Conservation (phyloP, 1,140 invertebrate genomes). For the Stegodyphus mimosarum region DNA sequence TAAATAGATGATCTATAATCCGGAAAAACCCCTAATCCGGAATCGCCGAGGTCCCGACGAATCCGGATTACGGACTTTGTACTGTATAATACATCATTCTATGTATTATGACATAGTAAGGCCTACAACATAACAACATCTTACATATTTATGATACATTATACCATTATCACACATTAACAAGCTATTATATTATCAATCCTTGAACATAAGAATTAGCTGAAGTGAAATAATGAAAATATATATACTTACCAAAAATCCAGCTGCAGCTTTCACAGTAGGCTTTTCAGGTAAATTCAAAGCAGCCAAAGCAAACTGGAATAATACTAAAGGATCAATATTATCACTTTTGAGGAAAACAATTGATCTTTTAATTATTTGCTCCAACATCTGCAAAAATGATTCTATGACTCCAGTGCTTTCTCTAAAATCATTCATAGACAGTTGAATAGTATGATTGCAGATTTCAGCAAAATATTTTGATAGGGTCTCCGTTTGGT, state of each 20-base stretch:
- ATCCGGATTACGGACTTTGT: too few species aligned
- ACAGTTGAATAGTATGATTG: slow-evolving; percentile 51
- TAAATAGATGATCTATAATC: too few species aligned
- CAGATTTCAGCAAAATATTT: slow-evolving; percentile 61
- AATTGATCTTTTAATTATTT: slow-evolving; percentile 36
- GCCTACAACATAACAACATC: too few species aligned
- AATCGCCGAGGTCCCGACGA: too few species aligned
- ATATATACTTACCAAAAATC: slow-evolving; percentile 70
- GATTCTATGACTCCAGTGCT: slow-evolving; percentile 61
- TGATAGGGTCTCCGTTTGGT: slow-evolving; percentile 46
- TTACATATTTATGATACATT: too few species aligned
- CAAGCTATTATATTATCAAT: too few species aligned
- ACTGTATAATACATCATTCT: too few species aligned
- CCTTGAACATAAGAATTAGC: not conserved
- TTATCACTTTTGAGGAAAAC: slow-evolving; percentile 45
- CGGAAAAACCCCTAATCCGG: too few species aligned
- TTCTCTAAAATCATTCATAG: slow-evolving; percentile 60
- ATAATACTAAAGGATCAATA: slow-evolving; percentile 45
- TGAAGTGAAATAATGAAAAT: not conserved
- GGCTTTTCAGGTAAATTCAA: slow-evolving; percentile 74
- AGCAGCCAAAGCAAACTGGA: slow-evolving; percentile 68
- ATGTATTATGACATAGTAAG: too few species aligned
- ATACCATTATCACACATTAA: too few species aligned
- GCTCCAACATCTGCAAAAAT: slow-evolving; percentile 56
- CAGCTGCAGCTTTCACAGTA: slow-evolving; percentile 72